Evolutionary conservation across 2,888 invertebrate species (phyloP).

Genomic region (Epinotia brunnichana): DNA sequence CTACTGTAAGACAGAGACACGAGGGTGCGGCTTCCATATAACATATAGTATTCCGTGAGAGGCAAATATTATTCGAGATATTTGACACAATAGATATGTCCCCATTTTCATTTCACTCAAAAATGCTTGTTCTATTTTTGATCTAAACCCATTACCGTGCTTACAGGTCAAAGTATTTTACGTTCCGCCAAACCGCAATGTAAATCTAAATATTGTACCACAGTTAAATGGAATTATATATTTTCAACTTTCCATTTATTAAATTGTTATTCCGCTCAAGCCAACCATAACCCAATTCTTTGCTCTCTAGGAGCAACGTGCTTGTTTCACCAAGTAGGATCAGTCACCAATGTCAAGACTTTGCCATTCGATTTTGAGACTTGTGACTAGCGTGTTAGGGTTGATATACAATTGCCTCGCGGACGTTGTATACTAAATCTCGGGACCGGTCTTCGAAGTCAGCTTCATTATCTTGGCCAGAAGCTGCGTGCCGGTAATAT

Average conservation of each 20-base stretch:
- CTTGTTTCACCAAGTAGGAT: conserved; percentile 31
- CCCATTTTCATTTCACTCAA: too few relatives aligned
- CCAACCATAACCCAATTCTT: conserved; percentile 22
- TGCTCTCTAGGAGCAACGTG: conserved; percentile 23
- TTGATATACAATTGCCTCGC: conserved; percentile 7
- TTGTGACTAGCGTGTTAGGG: neutral
- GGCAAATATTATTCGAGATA: too few relatives aligned
- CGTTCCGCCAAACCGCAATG: too few relatives aligned
- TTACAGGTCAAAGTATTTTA: too few relatives aligned
- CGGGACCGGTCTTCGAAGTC: conserved; percentile 20
- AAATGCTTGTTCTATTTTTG: too few relatives aligned
- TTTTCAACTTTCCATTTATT: neutral
- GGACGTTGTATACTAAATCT: conserved; percentile 16
- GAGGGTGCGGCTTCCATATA: too few relatives aligned
- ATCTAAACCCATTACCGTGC: too few relatives aligned
- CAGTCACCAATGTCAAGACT: conserved; percentile 8
- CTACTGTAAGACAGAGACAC: too few relatives aligned
- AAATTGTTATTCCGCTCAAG: conserved; percentile 23
- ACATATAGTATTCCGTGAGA: too few relatives aligned
- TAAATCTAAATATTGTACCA: too few relatives aligned
- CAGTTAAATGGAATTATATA: too few relatives aligned
- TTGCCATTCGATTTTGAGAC: neutral
- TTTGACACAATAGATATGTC: too few relatives aligned
- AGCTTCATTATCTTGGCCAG: neutral
- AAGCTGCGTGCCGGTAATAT: conserved; percentile 13